A percentile compares a stretch with the other conserved stretches of the same genome.
Conservation (phyloP, 1,140 invertebrate genomes). For the Nasonia giraulti region DNA sequence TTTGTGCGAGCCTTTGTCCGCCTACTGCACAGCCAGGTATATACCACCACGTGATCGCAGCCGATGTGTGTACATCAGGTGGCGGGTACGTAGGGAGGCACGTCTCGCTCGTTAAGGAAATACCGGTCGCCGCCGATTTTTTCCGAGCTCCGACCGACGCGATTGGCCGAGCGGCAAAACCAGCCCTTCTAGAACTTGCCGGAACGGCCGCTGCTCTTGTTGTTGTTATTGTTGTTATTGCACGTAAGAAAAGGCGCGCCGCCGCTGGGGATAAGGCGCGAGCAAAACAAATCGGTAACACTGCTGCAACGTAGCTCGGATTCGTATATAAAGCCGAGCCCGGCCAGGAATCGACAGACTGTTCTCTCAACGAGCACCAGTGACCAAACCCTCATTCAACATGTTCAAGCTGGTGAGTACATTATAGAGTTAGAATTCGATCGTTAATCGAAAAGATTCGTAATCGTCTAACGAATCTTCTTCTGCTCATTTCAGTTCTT, state of each 20-base stretch:
- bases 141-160: background rate
- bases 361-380: conserved; percentile 34
- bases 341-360: conserved; percentile 22
- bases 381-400: conserved; percentile 49
- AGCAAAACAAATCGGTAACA: conserved; percentile 6
- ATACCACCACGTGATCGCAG: background rate
- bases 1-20: background rate
- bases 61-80: background rate
- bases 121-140: conserved; percentile 6
- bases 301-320: background rate
- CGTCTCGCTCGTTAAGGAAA: background rate
- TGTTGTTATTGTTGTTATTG: background rate
- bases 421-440: too few species aligned
- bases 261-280: too few species aligned
- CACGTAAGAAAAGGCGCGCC: background rate
- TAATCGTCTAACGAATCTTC: background rate
- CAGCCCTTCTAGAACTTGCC: background rate
- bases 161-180: background rate
- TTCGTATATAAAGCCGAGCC: conserved; percentile 43
- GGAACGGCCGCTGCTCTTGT: too few species aligned
- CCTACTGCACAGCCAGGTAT: too few species aligned
- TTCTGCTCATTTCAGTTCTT: conserved; percentile 52
- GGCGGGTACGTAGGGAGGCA: background rate
- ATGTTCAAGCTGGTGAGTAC: conserved; percentile 70
- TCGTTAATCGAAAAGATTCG: too few species aligned